phyloP scores from a whole-genome alignment of 2,113 vertebrate species.

The Petroica traversi region DNA sequence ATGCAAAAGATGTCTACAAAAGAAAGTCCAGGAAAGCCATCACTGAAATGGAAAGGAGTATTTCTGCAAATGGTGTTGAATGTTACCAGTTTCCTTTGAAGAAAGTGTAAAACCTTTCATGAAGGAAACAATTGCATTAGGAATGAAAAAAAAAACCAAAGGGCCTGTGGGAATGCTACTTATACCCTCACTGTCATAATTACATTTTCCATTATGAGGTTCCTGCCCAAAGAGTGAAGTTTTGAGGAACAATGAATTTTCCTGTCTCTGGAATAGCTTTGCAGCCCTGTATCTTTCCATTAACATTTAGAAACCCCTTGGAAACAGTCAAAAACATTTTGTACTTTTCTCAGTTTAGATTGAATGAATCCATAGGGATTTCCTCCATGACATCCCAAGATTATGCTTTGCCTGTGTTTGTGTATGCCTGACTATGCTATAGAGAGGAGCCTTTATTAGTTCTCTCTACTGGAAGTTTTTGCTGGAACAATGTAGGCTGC shows the following conservation, averaged over 20 bases:
- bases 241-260: slow-evolving; percentile 79
- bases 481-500: neutral
- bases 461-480: slow-evolving; percentile 75
- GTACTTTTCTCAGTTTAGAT: slow-evolving; percentile 78
- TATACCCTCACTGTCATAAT: slow-evolving; percentile 85
- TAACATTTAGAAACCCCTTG: slow-evolving; percentile 71
- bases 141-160: slow-evolving; percentile 75
- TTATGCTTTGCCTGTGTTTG: slow-evolving; percentile 77
- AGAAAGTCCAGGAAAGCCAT: slow-evolving; percentile 73
- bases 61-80: slow-evolving; percentile 71
- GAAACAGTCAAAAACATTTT: slow-evolving; percentile 70
- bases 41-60: slow-evolving; percentile 64
- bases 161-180: slow-evolving; percentile 81
- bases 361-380: slow-evolving; percentile 77
- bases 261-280: slow-evolving; percentile 84
- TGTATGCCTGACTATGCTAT: slow-evolving; percentile 79
- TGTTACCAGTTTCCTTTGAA: slow-evolving; percentile 77
- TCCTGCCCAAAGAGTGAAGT: slow-evolving; percentile 77
- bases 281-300: slow-evolving; percentile 78
- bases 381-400: slow-evolving; percentile 71
- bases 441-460: slow-evolving; percentile 78
- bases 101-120: slow-evolving; percentile 79
- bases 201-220: slow-evolving; percentile 75
- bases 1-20: slow-evolving; percentile 76
- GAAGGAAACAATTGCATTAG: slow-evolving; percentile 79